phyloP scores from a whole-genome alignment of 1,140 invertebrate species.

The Bombyx mandarina region DNA sequence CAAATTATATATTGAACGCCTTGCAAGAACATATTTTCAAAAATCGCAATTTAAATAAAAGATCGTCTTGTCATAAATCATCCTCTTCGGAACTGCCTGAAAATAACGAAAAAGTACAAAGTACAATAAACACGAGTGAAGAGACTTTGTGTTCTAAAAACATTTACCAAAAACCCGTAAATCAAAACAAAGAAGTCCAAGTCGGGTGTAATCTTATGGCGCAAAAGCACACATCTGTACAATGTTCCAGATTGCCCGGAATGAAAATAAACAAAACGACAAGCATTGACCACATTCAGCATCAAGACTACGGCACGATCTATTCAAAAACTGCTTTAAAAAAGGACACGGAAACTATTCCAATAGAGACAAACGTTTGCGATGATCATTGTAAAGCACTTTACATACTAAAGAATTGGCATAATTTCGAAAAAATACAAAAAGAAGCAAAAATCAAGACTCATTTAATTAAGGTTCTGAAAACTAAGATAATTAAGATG shows the following conservation, averaged over 20 bases:
- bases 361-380: conserved; percentile 16
- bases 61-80: no score
- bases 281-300: conserved; percentile 4
- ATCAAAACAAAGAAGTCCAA: conserved; percentile 8
- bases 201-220: conserved; percentile 7
- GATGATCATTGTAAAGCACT: conserved; percentile 17
- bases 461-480: conserved; percentile 3
- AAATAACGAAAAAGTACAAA: no score
- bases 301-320: conserved; percentile 10
- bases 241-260: conserved; percentile 8
- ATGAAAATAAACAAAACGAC: conserved; percentile 16
- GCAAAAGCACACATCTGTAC: conserved; percentile 9
- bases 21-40: conserved; percentile 15
- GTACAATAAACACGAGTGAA: no score
- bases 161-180: no score
- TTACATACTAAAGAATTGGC: conserved; percentile 15
- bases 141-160: no score
- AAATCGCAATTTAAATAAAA: background rate
- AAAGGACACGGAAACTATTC: conserved; percentile 15
- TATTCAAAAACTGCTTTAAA: background rate
- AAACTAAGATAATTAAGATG: conserved; percentile 4
- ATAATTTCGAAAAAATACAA: background rate
- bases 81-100: no score
- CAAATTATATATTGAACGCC: conserved; percentile 15
- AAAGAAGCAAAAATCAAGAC: conserved; percentile 3